Evolutionary conservation across 2,113 vertebrate genomes (phyloP), one percentile per base, ranked within the genome.

Genomic region (Lates calcarifer): DNA sequence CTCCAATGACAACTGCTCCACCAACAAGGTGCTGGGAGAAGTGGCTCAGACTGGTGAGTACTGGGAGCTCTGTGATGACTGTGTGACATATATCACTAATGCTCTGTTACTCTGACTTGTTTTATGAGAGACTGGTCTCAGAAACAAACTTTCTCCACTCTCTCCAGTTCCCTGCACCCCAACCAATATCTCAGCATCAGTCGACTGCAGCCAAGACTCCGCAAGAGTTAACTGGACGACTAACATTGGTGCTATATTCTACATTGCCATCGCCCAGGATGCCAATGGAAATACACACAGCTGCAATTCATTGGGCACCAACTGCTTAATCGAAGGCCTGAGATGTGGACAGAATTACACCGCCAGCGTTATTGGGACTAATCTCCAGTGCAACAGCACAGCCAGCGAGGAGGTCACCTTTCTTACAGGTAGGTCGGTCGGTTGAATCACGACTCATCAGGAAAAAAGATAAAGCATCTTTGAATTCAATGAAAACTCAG

Each of bases 161-260:
- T 65, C 15, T 67, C n/a, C 77, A 96, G 95, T 84, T 74, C 96
- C 95, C n/a, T 96, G 96, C 68, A 10, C 51, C 0, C 95, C 95
- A 3, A 55, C 43, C 67, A 87, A 86, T 33, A 55, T 94, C 31
- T 74, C 84, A 0, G 88, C 35, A 10, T 60, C 65, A 15, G 53
- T 68, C 1, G 73, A 88, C 35, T 96, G 96, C 84, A 89, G 86
- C 37, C 81, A 84, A 13, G 73, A 90, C 61, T 87, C 86, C 11
- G 91, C 91, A 3, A 53, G 26, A 12, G 5, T 95, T 1, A 82
- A 75, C 49, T 96, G 96, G 96, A 68, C 35, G 0, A 15, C 17
- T 1, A 90, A 88, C 78, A 70, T 55, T 0, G 94, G 95, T 0
- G 61, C 90, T 0, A 20, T 95, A 18, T 89, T 86, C 18, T 95